Evolutionary conservation across 2,797 vertebrate species (phyloP).

Genomic region (Argyrosomus regius): DNA sequence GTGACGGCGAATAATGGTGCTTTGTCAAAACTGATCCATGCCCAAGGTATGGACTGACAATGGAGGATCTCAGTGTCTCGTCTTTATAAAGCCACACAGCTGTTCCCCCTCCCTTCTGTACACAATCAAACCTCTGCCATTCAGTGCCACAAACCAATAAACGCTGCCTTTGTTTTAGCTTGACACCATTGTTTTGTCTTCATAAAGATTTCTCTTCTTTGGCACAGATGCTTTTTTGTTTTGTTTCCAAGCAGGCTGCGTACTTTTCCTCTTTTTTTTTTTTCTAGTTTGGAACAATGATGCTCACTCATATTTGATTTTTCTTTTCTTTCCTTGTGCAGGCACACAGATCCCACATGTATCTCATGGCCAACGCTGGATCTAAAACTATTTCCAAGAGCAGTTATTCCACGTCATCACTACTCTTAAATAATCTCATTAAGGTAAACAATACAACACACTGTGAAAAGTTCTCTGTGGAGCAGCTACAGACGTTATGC

Average conservation of each 20-base stretch:
- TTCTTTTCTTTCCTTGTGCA: slow-evolving; percentile 6
- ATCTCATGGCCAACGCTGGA: neutral
- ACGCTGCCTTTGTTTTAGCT: slow-evolving; percentile 80
- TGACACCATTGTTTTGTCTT: slow-evolving; percentile 78
- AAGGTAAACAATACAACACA: neutral
- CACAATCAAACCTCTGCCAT: slow-evolving; percentile 81
- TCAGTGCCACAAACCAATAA: slow-evolving; percentile 80
- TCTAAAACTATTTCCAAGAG: slow-evolving; percentile 9
- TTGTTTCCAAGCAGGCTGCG: slow-evolving; percentile 38
- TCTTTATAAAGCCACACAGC: slow-evolving; percentile 84
- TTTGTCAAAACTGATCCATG: slow-evolving; percentile 78
- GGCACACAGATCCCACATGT: slow-evolving; percentile 22
- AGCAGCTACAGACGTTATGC: neutral
- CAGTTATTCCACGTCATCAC: neutral
- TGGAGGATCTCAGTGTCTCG: slow-evolving; percentile 70
- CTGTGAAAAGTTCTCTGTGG: neutral
- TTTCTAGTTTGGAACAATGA: slow-evolving; percentile 63
- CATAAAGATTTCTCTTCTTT: slow-evolving; percentile 76
- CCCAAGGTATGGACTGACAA: slow-evolving; percentile 83
- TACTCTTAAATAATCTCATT: slow-evolving; percentile 17
- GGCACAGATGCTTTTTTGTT: slow-evolving; percentile 72
- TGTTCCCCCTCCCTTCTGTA: slow-evolving; percentile 67
- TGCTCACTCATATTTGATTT: slow-evolving; percentile 47
- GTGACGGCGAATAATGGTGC: slow-evolving; percentile 84
- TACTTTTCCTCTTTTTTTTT: slow-evolving; percentile 32